Percentiles rank a stretch among this genome's conserved stretches.
Conservation (phyloP, 2,797 vertebrate species). For the Scyliorhinus canicula region DNA sequence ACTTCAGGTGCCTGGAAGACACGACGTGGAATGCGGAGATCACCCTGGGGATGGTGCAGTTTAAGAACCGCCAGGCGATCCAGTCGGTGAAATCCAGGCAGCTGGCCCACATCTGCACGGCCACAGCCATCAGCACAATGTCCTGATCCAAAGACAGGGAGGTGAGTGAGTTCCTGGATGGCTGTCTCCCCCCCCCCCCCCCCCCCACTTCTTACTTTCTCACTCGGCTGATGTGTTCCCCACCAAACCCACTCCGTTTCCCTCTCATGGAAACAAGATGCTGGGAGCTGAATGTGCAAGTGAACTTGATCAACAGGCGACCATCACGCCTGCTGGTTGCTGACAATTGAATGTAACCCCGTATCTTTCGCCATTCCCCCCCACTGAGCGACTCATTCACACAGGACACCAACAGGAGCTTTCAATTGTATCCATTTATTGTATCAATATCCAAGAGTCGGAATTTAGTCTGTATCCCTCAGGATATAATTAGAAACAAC, state of each 20-base stretch:
- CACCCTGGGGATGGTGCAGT: constrained; percentile 78
- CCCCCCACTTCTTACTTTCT: too few species aligned
- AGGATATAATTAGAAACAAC: not conserved
- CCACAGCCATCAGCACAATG: not conserved
- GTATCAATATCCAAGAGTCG: not conserved
- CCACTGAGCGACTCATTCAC: not conserved
- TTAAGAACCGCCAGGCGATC: constrained; percentile 83
- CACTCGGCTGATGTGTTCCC: too few species aligned
- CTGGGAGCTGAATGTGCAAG: not conserved
- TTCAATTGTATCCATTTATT: not conserved
- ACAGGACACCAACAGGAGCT: not conserved
- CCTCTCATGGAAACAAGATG: not conserved
- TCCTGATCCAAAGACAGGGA: not conserved
- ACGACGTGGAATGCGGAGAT: constrained; percentile 85
- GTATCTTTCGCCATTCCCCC: not conserved
- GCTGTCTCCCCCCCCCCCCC: too few species aligned
- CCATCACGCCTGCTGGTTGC: not conserved
- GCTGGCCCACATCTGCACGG: constrained; percentile 37
- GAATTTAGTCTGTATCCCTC: not conserved
- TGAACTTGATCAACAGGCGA: not conserved
- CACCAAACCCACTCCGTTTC: not conserved
- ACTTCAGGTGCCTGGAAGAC: constrained; percentile 82
- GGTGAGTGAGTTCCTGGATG: not conserved
- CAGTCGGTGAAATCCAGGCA: constrained; percentile 72
- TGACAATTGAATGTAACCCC: not conserved